Base-by-base conservation (phyloP, 2,797 vertebrate species). In the Hemibagrus guttatus region DNA sequence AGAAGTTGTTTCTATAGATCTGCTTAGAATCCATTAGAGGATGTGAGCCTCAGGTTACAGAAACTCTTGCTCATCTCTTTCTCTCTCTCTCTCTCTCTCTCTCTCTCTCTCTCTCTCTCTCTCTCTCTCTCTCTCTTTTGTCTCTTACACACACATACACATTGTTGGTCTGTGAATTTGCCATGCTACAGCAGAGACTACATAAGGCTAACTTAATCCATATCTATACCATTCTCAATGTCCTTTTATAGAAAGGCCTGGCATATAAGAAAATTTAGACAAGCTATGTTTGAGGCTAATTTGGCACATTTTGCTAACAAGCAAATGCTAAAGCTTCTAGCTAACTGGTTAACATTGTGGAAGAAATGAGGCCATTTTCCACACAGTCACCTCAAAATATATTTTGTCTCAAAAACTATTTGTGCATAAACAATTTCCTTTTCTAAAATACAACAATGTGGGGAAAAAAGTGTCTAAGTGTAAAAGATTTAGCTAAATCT, bases 1-100 rank as follows among this genome's bases (percentile, higher is more conserved):
- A 71, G 81, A 83, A 54, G 81, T 69, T 83, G 66, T 83, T 83
- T 83, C 64, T 83, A 69, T 83, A 83, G 46, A 83, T 83, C 39
- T 68, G 81, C 9, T 64, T 83, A 6, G 63, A 83, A 66, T 54
- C 42, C 63, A 83, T 83, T 68, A 83, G 63, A 68, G 39, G 6
- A 82, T 52, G 42, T 35, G 46, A 23, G 81, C 49, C 31, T 83
- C 49, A 2, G 64, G 64, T 83, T 83, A 56, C 81, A 83, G 39
- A 81, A 64, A n/a, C 23, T 46, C 78, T 63, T 13, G 9, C 59
- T 63, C n/a, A 80, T 63, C 59, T 46, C 35, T 12, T 23, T 49
- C 46, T 46, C 46, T 49, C 46, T 49, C 7, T 49, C 35, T 39
- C 35, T 39, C 35, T 39, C 35, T 39, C 35, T 39, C 35, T 39